Percentiles rank a stretch among this genome's conserved stretches.
These are phyloP conservation scores for Dasypogon diadema DNA, from an alignment of 2,888 invertebrate genomes.

Conservation along the genomic window DNA sequence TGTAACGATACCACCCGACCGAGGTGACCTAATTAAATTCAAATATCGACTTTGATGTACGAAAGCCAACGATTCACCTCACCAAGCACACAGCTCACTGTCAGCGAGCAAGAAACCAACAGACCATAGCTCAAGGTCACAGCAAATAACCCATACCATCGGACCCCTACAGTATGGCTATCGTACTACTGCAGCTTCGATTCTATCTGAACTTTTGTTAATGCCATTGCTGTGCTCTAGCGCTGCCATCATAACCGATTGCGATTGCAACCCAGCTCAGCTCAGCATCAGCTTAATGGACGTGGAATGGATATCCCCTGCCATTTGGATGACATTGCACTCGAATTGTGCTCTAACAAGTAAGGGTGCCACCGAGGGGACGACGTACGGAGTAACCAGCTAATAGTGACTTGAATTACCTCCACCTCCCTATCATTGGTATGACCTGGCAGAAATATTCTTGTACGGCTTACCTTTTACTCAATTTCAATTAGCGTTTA, in stretches of 20 bases:
- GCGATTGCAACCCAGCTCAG: conserved; percentile 4
- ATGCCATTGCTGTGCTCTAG: neutral
- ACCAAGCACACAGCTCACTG: conserved; percentile 26
- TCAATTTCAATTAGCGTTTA: conserved; percentile 47
- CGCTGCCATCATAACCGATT: neutral
- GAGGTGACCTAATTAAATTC: conserved; percentile 47
- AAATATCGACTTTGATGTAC: conserved; percentile 39
- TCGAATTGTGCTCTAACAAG: conserved; percentile 6
- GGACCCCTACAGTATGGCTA: too few species aligned
- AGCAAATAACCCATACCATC: too few species aligned
- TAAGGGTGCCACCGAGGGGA: neutral
- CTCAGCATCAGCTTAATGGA: conserved; percentile 9
- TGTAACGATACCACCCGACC: conserved; percentile 28
- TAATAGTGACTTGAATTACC: neutral
- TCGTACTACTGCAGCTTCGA: neutral
- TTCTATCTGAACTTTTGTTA: neutral
- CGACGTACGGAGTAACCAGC: neutral
- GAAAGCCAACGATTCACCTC: conserved; percentile 29
- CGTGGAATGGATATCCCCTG: conserved; percentile 43
- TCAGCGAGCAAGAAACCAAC: conserved; percentile 40
- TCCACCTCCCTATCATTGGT: neutral
- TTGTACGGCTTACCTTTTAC: conserved; percentile 33
- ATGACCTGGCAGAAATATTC: conserved; percentile 22
- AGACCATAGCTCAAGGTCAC: conserved; percentile 46
- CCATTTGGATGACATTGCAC: conserved; percentile 47